Evolutionary conservation across 2,888 invertebrate species (phyloP).

Genomic region (Achlya flavicornis): DNA sequence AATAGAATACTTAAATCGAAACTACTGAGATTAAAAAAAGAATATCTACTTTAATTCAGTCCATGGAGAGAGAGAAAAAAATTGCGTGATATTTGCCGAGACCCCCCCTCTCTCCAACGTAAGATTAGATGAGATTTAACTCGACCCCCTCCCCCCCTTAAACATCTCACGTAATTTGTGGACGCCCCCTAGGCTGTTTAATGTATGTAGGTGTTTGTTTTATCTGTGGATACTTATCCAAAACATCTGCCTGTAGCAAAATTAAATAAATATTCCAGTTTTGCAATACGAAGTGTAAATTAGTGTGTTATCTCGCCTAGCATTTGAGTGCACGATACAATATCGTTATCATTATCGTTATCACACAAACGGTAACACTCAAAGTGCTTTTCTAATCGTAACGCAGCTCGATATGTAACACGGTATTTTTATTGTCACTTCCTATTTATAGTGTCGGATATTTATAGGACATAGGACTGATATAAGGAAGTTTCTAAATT

Average conservation of each 20-base stretch:
- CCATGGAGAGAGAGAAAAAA: no score
- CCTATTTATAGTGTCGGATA: background rate
- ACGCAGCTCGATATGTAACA: background rate
- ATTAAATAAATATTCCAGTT: background rate
- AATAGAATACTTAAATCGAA: no score
- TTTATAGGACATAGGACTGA: background rate
- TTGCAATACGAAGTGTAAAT: background rate
- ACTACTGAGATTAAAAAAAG: no score
- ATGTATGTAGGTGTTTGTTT: background rate
- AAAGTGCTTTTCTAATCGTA: constrained; percentile 1
- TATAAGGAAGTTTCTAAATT: no score
- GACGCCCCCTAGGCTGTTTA: no score
- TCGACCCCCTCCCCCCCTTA: no score
- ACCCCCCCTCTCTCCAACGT: no score
- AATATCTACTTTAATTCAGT: no score
- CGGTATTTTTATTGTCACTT: background rate
- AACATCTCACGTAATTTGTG: no score
- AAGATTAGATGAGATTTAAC: no score
- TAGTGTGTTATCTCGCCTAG: background rate
- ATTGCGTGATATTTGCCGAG: no score
- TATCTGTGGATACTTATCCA: background rate
- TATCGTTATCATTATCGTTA: constrained; percentile 17
- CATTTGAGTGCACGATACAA: constrained; percentile 2
- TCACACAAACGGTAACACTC: background rate
- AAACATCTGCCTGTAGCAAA: constrained; percentile 2